Evolutionary conservation across 2,797 vertebrate species (phyloP), one percentile per base, ranked within the genome.

Genomic region (Coregonus suidteri): DNA sequence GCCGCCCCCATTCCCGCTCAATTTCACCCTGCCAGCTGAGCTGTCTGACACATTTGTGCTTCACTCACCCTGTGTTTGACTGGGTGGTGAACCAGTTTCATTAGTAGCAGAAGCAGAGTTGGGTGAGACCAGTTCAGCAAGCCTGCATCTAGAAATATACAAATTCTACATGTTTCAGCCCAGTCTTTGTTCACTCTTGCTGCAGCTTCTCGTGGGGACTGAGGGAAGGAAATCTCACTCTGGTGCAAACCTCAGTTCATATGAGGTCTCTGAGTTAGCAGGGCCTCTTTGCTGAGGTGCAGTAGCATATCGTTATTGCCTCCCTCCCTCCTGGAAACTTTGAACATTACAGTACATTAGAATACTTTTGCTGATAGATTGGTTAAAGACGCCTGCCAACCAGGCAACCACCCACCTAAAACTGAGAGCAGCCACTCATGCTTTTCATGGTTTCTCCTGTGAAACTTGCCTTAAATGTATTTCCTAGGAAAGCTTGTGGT

Each of bases 401-500:
- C 41, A 82, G 78, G 84, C 85, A 91, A 75, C 82, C 89, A 81
- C 86, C 90, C 89, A 92, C 90, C 90, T 85, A 91, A 91, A 88
- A 78, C 41, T 3, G 68, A 91, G 87, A 85, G 91, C 80, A 86
- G 84, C 90, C 78, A 83, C 86, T 88, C 84, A 86, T 86, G 86
- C 88, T 89, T 90, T 91, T 88, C 88, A 92, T 91, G 85, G 87
- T 90, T 90, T 91, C 75, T 87, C 83, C 91, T 75, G 78, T 87
- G 85, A 91, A 91, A 92, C 75, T 87, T 91, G 87, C 86, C 88
- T 86, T 70, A 91, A 92, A 89, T 92, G 85, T 85, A 80, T 91
- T 86, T 81, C 88, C 88, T 89, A 86, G 84, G 88, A 91, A 92
- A 93, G 83, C 85, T 83, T 92, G 92, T 89, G 92, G 91, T 93